Percentiles rank a stretch among this genome's conserved stretches.
These are phyloP conservation scores for Cepphus grylle DNA, from an alignment of 2,113 vertebrate genomes.

Conservation along the genomic window DNA sequence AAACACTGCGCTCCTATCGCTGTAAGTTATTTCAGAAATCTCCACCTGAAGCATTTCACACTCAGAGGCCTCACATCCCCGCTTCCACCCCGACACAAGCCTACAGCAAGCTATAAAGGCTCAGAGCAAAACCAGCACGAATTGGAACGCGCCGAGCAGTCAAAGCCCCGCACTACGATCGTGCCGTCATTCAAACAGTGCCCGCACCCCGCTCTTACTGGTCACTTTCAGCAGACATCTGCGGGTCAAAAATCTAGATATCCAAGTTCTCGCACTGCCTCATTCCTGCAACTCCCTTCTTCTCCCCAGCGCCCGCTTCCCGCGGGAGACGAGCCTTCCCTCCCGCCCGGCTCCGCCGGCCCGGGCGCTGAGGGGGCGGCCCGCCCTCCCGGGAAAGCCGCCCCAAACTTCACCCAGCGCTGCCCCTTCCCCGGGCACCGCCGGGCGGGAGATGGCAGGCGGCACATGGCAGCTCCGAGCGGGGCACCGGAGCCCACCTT, in stretches of 20 bases:
- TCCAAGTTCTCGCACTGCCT: background rate
- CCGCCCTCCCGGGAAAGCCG: background rate
- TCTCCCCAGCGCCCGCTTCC: background rate
- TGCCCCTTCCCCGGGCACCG: background rate
- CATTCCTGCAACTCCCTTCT: background rate
- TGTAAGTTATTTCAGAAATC: background rate
- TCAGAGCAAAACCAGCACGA: background rate
- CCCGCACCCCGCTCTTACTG: rapidly evolving
- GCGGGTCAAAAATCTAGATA: rapidly evolving
- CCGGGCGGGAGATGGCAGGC: background rate
- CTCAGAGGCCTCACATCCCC: background rate
- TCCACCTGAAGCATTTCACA: background rate
- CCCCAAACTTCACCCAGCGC: background rate
- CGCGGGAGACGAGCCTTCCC: background rate
- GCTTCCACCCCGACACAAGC: background rate
- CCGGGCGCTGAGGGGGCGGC: background rate
- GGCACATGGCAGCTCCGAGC: background rate
- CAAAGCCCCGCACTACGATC: background rate
- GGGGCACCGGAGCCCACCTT: background rate
- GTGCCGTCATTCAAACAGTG: background rate
- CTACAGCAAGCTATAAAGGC: rapidly evolving
- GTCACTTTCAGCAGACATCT: background rate
- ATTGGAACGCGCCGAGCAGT: rapidly evolving
- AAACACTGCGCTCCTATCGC: rapidly evolving
- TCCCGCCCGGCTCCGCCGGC: background rate